Percentiles rank a stretch among this genome's conserved stretches.
phyloP scores from a whole-genome alignment of 2,797 vertebrate genomes.

The Cyprinella venusta region DNA sequence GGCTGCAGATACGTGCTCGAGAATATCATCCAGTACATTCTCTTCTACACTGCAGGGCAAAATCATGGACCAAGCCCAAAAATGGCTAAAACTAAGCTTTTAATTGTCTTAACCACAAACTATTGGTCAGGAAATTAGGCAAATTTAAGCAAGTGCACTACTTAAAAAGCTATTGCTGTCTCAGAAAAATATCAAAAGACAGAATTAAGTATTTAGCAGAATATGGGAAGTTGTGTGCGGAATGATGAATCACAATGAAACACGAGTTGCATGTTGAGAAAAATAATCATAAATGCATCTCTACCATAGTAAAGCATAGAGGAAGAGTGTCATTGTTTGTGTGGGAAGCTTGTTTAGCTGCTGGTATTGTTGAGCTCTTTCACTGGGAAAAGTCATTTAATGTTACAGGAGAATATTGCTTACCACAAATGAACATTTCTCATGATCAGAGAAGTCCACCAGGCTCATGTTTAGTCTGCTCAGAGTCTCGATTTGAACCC shows the following conservation, averaged over 20 bases:
- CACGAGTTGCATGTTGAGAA: background rate
- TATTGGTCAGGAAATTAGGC: background rate
- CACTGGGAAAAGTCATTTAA: background rate
- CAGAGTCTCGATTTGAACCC: background rate
- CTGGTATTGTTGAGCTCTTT: background rate
- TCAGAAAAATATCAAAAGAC: background rate
- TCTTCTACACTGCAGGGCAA: background rate
- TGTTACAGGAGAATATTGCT: background rate
- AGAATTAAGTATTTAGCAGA: background rate
- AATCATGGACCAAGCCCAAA: background rate
- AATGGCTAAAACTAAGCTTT: background rate
- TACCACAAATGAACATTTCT: background rate
- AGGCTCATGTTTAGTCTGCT: background rate
- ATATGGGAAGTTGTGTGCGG: background rate
- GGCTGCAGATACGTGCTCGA: background rate
- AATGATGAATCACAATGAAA: background rate
- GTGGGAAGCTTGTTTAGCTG: background rate
- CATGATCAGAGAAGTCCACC: background rate
- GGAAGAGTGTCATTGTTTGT: background rate
- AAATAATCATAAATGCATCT: background rate
- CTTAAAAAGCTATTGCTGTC: background rate
- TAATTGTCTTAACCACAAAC: background rate
- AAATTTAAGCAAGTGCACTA: background rate
- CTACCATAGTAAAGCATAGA: background rate
- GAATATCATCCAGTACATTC: slow-evolving; percentile 25